Base-by-base conservation (phyloP, 2,797 vertebrate species). In the Hapalemur alaotrensis region DNA sequence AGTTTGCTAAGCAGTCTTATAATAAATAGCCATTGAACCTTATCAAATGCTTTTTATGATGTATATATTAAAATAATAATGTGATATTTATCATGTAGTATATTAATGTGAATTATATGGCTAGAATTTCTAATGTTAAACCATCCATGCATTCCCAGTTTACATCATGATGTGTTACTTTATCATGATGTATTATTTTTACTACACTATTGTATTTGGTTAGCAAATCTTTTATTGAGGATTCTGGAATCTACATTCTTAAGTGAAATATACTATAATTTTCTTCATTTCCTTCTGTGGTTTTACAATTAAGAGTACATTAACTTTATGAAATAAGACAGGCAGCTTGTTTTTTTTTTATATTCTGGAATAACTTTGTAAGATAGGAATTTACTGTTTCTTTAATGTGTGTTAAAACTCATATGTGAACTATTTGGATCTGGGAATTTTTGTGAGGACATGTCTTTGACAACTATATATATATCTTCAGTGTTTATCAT, bases 211-310 rank as follows among this genome's bases (percentile, higher is more conserved):
- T 82, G 8, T 72, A 10, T 65, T 83, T 78, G 43, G 22, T 93
- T 82, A 93, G 14, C 35, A 89, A 76, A 70, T 82, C 70, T 91
- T 83, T 83, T 82, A 82, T 73, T 78, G 46, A 54, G 7, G 25
- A 79, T 70, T 94, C 94, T 87, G 18, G 35, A 83, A 94, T 91
- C 38, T 79, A 25, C 28, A 46, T 76, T 69, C 25, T 91, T 73
- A 73, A 79, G 8, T 94, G n/a, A 73, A 72, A 80, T 89, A 6
- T 61, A 41, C 17, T 48, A 6, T 88, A 70, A 38, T 89, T 48
- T 76, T 94, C 25, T 91, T 95, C 18, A 72, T 79, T 89, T 54
- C 12, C 32, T 85, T 80, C 2, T 46, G 30, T 89, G 8, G 2
- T 52, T 80, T 95, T 89, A 14, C 25, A 89, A 7, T 89, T 85